A percentile compares a stretch with the other conserved stretches of the same genome.
These are phyloP conservation scores for Chondrosia reniformis DNA, from an alignment of 37 sponge, comb jelly and placozoan species.

Conservation along the genomic window DNA sequence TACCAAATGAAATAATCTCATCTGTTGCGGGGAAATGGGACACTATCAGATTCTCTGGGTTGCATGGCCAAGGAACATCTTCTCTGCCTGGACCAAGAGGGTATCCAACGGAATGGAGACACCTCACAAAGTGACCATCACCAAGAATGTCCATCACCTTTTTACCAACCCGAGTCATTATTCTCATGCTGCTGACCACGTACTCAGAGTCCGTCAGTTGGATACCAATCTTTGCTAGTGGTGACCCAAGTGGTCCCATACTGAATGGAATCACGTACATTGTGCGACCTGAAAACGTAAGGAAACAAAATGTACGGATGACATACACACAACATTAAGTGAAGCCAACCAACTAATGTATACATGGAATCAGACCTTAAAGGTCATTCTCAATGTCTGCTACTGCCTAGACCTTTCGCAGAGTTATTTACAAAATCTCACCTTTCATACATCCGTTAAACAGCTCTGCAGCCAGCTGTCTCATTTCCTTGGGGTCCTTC, in stretches of 20 bases:
- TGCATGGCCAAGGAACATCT: slow-evolving; percentile 92
- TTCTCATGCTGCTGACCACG: slow-evolving; percentile 90
- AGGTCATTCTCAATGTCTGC: too few relatives aligned
- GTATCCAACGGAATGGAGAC: slow-evolving; percentile 92
- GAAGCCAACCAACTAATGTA: too few relatives aligned
- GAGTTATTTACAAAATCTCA: too few relatives aligned
- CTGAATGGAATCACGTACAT: slow-evolving; percentile 99
- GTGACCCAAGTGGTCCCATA: slow-evolving; percentile 98
- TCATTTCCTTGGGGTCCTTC: slow-evolving; percentile 75
- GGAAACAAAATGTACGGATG: too few relatives aligned
- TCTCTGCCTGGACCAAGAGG: slow-evolving; percentile 63
- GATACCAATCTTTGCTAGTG: slow-evolving; percentile 94
- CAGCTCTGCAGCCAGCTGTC: slow-evolving; percentile 48
- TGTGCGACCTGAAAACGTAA: slow-evolving; percentile 83
- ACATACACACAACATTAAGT: too few relatives aligned
- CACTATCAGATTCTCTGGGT: slow-evolving; percentile 81
- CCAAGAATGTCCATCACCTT: slow-evolving; percentile 62
- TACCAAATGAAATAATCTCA: slow-evolving; percentile 94
- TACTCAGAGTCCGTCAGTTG: slow-evolving; percentile 98
- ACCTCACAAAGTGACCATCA: slow-evolving; percentile 68
- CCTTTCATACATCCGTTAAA: slow-evolving; percentile 94
- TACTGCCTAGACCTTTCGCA: too few relatives aligned
- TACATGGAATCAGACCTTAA: too few relatives aligned
- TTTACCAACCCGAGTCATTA: slow-evolving; percentile 96
- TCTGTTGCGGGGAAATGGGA: slow-evolving; percentile 90